Evolutionary conservation across 2,888 invertebrate genomes (phyloP).

Genomic region (Lumbricus terrestris): DNA sequence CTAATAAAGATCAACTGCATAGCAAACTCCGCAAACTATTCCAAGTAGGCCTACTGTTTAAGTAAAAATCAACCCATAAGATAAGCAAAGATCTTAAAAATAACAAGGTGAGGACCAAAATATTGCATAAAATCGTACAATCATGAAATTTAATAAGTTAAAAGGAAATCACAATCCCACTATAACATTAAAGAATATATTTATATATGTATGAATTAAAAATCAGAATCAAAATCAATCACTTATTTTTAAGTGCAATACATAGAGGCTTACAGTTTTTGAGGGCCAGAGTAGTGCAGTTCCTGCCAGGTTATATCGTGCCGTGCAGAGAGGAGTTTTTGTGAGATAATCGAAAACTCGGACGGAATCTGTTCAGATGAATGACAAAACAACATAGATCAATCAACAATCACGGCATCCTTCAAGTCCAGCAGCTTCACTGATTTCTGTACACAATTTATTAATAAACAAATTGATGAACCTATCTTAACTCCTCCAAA

Average conservation of each 20-base stretch:
- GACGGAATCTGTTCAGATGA: conserved; percentile 58
- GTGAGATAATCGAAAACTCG: conserved; percentile 72
- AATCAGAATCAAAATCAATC: background rate
- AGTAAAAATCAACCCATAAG: background rate
- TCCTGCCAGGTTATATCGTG: conserved; percentile 67
- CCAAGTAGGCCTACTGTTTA: background rate
- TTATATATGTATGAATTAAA: background rate
- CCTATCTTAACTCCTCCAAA: background rate
- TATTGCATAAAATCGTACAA: background rate
- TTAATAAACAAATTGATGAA: background rate
- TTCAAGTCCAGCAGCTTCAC: background rate
- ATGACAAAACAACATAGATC: background rate
- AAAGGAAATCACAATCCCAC: background rate
- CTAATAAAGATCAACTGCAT: background rate
- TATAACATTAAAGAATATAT: background rate
- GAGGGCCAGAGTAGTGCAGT: conserved; percentile 71
- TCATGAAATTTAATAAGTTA: background rate
- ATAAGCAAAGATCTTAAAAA: background rate
- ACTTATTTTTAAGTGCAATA: background rate
- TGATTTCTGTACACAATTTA: background rate
- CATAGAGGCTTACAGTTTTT: conserved; percentile 41
- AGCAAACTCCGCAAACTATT: background rate
- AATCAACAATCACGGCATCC: background rate
- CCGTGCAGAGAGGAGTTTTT: conserved; percentile 66
- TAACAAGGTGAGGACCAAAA: background rate